A percentile compares a stretch with the other conserved stretches of the same genome.
Evolutionary conservation across 1,140 invertebrate species (phyloP).

Genomic region (Solen grandis): DNA sequence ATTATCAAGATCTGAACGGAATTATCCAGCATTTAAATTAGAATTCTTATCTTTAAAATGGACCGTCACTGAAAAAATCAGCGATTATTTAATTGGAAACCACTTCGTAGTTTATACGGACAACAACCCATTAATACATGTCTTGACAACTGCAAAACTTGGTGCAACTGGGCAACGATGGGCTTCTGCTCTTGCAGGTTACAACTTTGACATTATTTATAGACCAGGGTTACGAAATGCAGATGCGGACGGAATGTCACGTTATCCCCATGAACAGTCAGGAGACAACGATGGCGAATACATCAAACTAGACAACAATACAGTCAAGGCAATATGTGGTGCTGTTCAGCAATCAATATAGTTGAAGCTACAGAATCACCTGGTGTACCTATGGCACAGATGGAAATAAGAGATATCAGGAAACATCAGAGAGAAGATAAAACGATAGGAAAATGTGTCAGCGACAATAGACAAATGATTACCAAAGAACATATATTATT

Average conservation of each 20-base stretch:
- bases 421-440: not conserved
- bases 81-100: not conserved
- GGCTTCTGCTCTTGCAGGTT: not conserved
- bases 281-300: no score
- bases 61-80: not conserved
- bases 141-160: constrained; percentile 5
- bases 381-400: not conserved
- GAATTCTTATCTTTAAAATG: constrained; percentile 12
- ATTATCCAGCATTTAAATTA: not conserved
- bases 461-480: not conserved
- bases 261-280: constrained; percentile 2
- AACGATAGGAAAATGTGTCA: no score
- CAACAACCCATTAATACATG: not conserved
- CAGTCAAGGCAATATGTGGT: not conserved
- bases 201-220: constrained; percentile 10
- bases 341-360: not conserved
- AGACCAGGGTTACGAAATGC: no score
- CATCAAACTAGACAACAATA: not conserved
- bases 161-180: not conserved
- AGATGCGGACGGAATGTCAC: constrained; percentile 42
- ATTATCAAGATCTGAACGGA: no score
- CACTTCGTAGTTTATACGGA: not conserved
- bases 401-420: not conserved
- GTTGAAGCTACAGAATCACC: not conserved
- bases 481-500: not conserved